Evolutionary conservation across 2,113 vertebrate species (phyloP).

Genomic region (Ochotona curzoniae): DNA sequence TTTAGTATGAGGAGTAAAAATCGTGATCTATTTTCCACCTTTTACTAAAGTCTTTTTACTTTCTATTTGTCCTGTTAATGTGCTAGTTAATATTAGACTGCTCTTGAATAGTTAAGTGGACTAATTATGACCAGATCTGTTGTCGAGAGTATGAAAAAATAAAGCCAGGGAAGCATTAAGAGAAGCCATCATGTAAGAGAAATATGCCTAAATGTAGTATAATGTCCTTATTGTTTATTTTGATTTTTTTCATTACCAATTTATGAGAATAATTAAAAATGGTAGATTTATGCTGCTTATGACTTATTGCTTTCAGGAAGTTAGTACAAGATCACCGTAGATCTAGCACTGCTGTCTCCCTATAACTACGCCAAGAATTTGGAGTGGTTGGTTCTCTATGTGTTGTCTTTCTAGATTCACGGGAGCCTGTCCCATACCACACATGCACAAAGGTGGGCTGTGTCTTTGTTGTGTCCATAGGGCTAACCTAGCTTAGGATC

Average conservation of each 20-base stretch:
- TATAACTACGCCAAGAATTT: neutral
- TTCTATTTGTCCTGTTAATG: neutral
- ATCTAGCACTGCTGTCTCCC: neutral
- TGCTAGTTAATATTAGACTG: constrained; percentile 11
- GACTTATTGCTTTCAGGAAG: neutral
- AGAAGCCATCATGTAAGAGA: neutral
- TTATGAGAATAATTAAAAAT: constrained; percentile 41
- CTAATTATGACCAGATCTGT: neutral
- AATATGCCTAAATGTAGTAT: neutral
- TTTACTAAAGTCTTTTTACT: neutral
- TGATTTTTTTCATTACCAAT: neutral
- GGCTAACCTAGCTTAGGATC: neutral
- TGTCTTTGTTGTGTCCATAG: neutral
- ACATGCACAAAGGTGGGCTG: neutral
- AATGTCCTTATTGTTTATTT: constrained; percentile 17
- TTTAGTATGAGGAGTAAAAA: constrained; percentile 14
- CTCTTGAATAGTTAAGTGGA: constrained; percentile 9
- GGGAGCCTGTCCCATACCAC: no score
- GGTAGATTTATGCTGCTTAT: neutral
- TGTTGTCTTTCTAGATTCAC: neutral
- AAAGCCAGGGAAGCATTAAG: neutral
- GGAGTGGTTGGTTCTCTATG: neutral
- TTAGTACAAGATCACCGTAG: neutral
- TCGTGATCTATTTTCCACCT: neutral
- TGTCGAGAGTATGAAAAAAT: constrained; percentile 30